These are phyloP conservation scores for Gymnocheta viridis DNA, from an alignment of 2,888 invertebrate genomes.

Conservation along the genomic window DNA sequence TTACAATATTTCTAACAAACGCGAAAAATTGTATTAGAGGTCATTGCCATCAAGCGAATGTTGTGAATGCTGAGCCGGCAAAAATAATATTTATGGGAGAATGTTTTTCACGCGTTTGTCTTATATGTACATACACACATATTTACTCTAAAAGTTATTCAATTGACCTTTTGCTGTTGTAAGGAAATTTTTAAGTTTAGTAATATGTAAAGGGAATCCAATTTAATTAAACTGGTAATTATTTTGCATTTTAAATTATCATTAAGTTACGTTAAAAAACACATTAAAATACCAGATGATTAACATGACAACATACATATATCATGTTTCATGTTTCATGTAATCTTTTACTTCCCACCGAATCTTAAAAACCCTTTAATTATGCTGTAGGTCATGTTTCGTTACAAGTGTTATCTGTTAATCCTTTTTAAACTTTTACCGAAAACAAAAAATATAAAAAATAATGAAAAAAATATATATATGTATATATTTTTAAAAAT, in stretches of 20 bases:
- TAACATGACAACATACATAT: conserved; percentile 47
- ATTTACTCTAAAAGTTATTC: not conserved
- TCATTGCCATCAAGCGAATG: conserved; percentile 53
- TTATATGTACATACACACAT: too few species aligned
- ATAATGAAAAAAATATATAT: not conserved
- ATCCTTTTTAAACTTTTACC: conserved; percentile 51
- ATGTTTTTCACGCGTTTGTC: not conserved
- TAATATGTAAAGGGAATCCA: not conserved
- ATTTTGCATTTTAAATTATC: conserved; percentile 23
- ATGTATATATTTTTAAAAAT: conserved; percentile 9
- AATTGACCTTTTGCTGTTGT: conserved; percentile 31
- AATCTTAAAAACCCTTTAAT: conserved; percentile 28
- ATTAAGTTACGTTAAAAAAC: conserved; percentile 32
- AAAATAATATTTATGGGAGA: conserved; percentile 28
- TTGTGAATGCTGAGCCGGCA: conserved; percentile 10
- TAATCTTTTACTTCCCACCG: conserved; percentile 28
- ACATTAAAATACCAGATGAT: conserved; percentile 32
- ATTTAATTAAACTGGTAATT: not conserved
- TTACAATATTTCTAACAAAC: conserved; percentile 26
- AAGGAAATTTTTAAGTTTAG: not conserved
- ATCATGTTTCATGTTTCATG: conserved; percentile 19
- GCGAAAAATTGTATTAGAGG: conserved; percentile 40
- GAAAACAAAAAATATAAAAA: conserved; percentile 2
- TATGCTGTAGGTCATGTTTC: conserved; percentile 53
- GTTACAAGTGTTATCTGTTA: conserved; percentile 51